A percentile compares a stretch with the other conserved stretches of the same genome.
Conservation (phyloP, 2,888 invertebrate genomes). For the Noctua pronuba region DNA sequence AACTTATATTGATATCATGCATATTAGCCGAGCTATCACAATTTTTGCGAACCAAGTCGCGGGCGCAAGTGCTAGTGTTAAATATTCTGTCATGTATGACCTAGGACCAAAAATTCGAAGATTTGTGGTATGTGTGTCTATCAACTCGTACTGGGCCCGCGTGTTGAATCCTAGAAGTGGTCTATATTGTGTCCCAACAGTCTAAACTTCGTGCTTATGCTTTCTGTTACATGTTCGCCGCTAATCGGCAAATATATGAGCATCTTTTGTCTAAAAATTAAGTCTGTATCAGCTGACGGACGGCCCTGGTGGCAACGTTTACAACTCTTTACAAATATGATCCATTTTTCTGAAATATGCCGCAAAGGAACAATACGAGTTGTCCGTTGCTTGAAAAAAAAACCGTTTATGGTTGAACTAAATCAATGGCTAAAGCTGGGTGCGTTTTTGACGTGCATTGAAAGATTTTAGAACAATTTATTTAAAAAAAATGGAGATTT, state of each 20-base stretch:
- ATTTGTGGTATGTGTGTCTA: not conserved
- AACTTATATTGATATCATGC: no score
- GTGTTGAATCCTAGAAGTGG: not conserved
- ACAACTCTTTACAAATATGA: constrained; percentile 34
- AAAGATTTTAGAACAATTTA: constrained; percentile 3
- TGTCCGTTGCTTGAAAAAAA: constrained; percentile 25
- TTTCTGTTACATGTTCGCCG: not conserved
- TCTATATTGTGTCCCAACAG: not conserved
- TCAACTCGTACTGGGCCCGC: not conserved
- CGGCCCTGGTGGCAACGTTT: not conserved
- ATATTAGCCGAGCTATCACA: no score
- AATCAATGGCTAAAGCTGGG: not conserved
- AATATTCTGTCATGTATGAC: no score
- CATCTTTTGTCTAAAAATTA: constrained; percentile 9
- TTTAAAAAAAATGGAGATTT: not conserved
- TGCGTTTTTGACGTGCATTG: not conserved
- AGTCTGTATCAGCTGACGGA: constrained; percentile 17
- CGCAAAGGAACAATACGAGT: constrained; percentile 16
- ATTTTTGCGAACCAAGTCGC: no score
- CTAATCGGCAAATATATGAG: not conserved
- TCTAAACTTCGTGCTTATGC: not conserved
- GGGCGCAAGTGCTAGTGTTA: no score
- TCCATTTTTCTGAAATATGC: constrained; percentile 26
- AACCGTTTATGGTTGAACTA: constrained; percentile 20
- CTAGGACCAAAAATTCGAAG: not conserved